Base-by-base conservation (phyloP, 1,140 invertebrate species). In the Danaus plexippus region DNA sequence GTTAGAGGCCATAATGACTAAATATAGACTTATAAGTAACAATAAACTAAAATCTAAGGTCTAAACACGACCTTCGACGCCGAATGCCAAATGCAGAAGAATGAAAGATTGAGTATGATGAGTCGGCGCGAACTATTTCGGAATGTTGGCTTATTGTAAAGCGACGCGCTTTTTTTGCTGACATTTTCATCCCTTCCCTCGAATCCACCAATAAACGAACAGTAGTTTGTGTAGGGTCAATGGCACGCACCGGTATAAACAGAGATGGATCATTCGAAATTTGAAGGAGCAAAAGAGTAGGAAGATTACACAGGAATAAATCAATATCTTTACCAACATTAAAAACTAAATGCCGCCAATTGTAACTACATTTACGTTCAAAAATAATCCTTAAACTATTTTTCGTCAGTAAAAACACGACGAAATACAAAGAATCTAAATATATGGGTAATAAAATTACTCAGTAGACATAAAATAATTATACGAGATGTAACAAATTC, bases 61-160 rank as follows among this genome's bases (percentile, higher is more conserved):
- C 81, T 70, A 67, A 54, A 77, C 74, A 69, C 84, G 81, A 85
- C 84, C 81, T 85, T 83, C 80, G 78, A 80, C 77, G 75, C 64
- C 69, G 79, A 87, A 85, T 80, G 80, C 80, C 75, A 83, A 87
- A 85, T 79, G 77, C 76, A 85, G 80, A 85, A 87, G 81, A 75
- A 83, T 64, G 79, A 77, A 69, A 67, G 75, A 76, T 77, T 75
- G 64, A 73, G 69, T 73, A 67, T 60, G 70, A 72, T 80, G 80
- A 82, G 75, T 81, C 79, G 80, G 78, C 81, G 84, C 84, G 76
- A 79, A 82, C 74, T 62, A 41, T 22, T 64, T 63, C 54, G 57
- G 61, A 58, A 80, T 73, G 81, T 87, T 87, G 84, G 80, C 67
- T 63, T 68, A 12, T 47, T n/a, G 52, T 54, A 64, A 51, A 73